Evolutionary conservation across 2,113 vertebrate species (phyloP), one percentile per base, ranked within the genome.

Genomic region (Tretioscincus oriximinensis): DNA sequence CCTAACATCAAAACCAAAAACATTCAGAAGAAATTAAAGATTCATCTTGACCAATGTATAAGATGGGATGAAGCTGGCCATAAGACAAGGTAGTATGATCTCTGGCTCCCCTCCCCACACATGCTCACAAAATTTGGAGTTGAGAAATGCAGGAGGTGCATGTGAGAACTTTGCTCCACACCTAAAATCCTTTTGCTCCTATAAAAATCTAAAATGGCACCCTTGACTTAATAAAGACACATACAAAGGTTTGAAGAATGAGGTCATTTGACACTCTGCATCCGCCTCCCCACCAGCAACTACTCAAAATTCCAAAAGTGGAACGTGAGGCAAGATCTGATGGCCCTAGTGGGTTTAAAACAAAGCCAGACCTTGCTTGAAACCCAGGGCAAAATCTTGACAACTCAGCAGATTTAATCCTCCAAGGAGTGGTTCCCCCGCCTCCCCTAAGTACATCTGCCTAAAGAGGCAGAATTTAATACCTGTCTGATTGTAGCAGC

Each of bases 391-490:
- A 63, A 70, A 82, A 45, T 69, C 21, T 66, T 45, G 21, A 10
- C 35, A 61, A 31, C 74, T 76, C 73, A 76, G 73, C 80, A 70
- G 35, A 29, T 61, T 29, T 11, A 67, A 28, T 51, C 22, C n/a
- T 20, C n/a, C 51, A 54, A 67, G 60, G 64, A 67, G 26, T 20
- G 26, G 16, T 58, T 7, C 7, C 3, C 35, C 12, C 64, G 14
- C 73, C n/a, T 76, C n/a, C 51, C 73, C 47, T 82, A n/a, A 31
- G 54, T 47, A 69, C 35, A 82, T 70, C 65, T 35, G 31, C 51
- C 73, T 76, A 54, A 82, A 76, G 80, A 82, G 54, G 54, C 80
- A 63, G 54, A 82, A 82, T 82, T 82, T 82, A 82, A 82, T 82
- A 82, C 66, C 66, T 76, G 73, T 26, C 80, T 76, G 65, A 81